Base-by-base conservation (phyloP, 2,113 vertebrate genomes). In the Gambusia holbrooki region DNA sequence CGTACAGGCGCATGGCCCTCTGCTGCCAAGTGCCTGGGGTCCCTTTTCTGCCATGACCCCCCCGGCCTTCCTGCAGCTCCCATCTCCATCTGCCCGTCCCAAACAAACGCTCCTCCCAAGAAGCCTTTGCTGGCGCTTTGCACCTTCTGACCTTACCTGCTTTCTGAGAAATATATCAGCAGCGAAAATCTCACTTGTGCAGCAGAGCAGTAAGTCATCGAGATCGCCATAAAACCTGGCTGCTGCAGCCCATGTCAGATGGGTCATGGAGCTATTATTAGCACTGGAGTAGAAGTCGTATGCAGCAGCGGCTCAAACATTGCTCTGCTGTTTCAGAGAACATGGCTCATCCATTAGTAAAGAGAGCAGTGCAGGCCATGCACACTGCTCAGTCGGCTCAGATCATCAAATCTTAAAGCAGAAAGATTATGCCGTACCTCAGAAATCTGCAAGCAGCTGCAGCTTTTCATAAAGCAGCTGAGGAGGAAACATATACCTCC, bases 1-100 rank as follows among this genome's bases (percentile, higher is more conserved):
- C 85, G 66, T 81, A 86, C 77, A 85, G 84, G 82, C 84, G 62
- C 84, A 76, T 80, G 82, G 85, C 85, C 85, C 77, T 85, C 91
- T 92, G 92, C 93, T 94, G 92, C 92, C 88, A 90, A 92, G 92
- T 92, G 84, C 90, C 91, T 89, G 79, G 77, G 84, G 83, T 92
- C 87, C 91, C 90, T 91, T 91, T 81, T 82, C 84, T 82, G 72
- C 12, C 75, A 62, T 76, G 84, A 84, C 81, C 84, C 54, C 45
- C 45, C 67, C 6, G 73, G 79, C 86, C 84, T 73, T 66, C 69
- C 75, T 71, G 72, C 68, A 14, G 68, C 69, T 48, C 70, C 77
- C 78, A 62, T 64, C 80, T 85, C 87, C 88, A 83, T 89, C 87
- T 89, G 87, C 82, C 75, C 51, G 54, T 70, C 51, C 67, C 12